These are phyloP conservation scores for Helicoverpa assulta DNA, from an alignment of 2,888 invertebrate genomes.

Conservation along the genomic window DNA sequence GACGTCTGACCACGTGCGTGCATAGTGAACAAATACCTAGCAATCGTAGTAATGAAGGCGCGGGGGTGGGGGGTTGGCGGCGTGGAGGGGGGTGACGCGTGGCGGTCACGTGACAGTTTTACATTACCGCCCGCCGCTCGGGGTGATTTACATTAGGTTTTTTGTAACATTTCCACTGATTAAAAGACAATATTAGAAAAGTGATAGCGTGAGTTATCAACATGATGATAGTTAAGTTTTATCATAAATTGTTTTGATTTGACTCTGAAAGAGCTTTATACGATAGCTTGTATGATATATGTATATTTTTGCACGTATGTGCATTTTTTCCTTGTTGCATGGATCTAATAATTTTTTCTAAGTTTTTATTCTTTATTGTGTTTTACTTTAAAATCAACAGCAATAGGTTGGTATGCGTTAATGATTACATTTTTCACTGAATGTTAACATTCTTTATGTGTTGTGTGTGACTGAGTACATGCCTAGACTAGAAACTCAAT, in stretches of 20 bases:
- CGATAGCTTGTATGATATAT: no score
- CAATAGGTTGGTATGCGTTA: background rate
- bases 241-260: background rate
- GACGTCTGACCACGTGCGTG: slow-evolving; percentile 86
- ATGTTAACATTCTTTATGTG: slow-evolving; percentile 28
- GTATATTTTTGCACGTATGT: no score
- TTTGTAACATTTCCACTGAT: slow-evolving; percentile 71
- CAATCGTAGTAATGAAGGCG: slow-evolving; percentile 86
- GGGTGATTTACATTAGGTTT: slow-evolving; percentile 80
- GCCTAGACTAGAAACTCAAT: slow-evolving; percentile 43
- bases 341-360: no score
- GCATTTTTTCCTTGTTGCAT: no score
- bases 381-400: background rate
- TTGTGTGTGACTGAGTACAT: slow-evolving; percentile 17
- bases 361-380: background rate
- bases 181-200: slow-evolving; percentile 67
- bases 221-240: slow-evolving; percentile 25
- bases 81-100: slow-evolving; percentile 74
- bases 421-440: slow-evolving; percentile 9
- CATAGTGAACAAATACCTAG: slow-evolving; percentile 85
- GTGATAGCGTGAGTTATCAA: slow-evolving; percentile 47
- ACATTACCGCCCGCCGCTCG: slow-evolving; percentile 76
- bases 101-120: slow-evolving; percentile 86
- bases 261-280: background rate
- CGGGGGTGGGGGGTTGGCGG: slow-evolving; percentile 67